These are phyloP conservation scores for Cotesia typhae DNA, from an alignment of 1,140 invertebrate genomes.

Conservation along the genomic window DNA sequence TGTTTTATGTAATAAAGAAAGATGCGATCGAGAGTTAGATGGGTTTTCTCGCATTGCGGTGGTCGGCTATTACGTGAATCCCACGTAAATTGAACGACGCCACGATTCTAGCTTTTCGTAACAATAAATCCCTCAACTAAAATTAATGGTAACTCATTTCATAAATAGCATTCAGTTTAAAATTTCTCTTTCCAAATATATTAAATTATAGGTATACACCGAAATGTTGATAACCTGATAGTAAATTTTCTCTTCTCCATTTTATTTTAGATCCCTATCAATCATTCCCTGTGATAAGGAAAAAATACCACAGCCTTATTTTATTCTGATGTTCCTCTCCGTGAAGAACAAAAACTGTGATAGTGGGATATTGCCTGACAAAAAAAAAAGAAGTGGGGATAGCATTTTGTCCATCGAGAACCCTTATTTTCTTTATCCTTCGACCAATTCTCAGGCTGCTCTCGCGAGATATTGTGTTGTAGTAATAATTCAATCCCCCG, in stretches of 20 bases:
- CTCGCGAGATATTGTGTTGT: conserved; percentile 46
- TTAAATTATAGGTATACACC: not conserved
- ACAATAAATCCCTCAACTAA: conserved; percentile 42
- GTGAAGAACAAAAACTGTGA: conserved; percentile 31
- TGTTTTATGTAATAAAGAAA: conserved; percentile 5
- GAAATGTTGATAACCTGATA: not conserved
- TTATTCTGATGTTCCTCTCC: conserved; percentile 8
- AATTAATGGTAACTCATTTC: conserved; percentile 45
- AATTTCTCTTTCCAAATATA: conserved; percentile 34
- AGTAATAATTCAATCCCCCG: conserved; percentile 48
- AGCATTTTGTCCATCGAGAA: conserved; percentile 29
- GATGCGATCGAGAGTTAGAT: conserved; percentile 11
- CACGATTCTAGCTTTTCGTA: conserved; percentile 40
- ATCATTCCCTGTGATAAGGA: too few relatives aligned
- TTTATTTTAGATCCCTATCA: too few relatives aligned
- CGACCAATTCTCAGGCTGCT: conserved; percentile 44
- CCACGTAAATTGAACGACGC: conserved; percentile 43
- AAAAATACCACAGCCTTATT: not conserved
- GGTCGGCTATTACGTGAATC: conserved; percentile 45
- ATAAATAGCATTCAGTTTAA: conserved; percentile 45
- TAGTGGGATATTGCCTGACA: conserved; percentile 35
- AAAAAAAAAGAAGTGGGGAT: conserved; percentile 20
- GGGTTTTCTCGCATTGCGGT: conserved; percentile 33
- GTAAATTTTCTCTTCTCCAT: conserved; percentile 4
- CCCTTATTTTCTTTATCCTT: conserved; percentile 46